Evolutionary conservation across 2,797 vertebrate species (phyloP).

Genomic region (Carduelis carduelis): DNA sequence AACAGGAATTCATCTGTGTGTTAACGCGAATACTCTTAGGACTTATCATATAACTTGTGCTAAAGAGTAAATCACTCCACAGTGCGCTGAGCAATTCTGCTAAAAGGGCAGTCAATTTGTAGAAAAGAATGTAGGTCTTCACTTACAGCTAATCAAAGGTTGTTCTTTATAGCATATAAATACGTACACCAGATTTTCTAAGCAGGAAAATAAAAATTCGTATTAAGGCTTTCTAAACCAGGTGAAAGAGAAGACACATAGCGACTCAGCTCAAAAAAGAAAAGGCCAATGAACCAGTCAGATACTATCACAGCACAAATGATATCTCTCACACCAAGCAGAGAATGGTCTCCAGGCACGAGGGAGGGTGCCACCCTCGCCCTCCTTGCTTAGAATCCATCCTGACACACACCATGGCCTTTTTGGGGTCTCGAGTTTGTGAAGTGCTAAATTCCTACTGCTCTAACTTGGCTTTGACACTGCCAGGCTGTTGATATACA

Average conservation of each 20-base stretch:
- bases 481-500: constrained; percentile 34
- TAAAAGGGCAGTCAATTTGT: not conserved
- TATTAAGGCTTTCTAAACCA: not conserved
- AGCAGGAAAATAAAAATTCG: not conserved
- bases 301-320: not conserved
- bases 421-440: not conserved
- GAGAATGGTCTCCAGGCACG: not conserved
- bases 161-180: not conserved
- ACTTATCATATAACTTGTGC: not conserved
- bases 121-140: not conserved
- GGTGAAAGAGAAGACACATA: not conserved
- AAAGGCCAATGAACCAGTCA: not conserved
- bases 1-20: rapidly evolving
- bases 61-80: not conserved
- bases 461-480: constrained; percentile 28
- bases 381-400: not conserved
- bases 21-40: not conserved
- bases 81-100: not conserved
- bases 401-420: not conserved
- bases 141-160: not conserved
- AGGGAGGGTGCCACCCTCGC: not conserved
- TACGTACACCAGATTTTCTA: not conserved
- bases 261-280: not conserved
- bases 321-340: not conserved
- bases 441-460: constrained; percentile 34